These are phyloP conservation scores for Drosophila kokeensis DNA, from an alignment of 2,888 invertebrate genomes.

Conservation along the genomic window DNA sequence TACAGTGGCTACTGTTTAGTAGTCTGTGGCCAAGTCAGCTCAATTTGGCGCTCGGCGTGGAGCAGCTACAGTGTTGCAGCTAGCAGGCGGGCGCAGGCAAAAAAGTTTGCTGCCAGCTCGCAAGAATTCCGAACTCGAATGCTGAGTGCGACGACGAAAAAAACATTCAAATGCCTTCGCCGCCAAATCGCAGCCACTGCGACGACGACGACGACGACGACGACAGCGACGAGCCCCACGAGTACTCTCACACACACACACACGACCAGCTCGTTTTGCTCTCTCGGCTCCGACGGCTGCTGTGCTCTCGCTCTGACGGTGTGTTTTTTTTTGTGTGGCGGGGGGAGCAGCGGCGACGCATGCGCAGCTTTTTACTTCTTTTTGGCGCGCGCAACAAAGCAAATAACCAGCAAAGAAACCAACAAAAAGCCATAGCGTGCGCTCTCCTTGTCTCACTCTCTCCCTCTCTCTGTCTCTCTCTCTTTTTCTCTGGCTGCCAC, in stretches of 20 bases:
- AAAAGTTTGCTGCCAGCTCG: conserved; percentile 85
- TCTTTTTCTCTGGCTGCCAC: conserved; percentile 26
- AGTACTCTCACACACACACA: conserved; percentile 22
- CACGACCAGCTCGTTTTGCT: conserved; percentile 26
- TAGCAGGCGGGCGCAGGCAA: conserved; percentile 54
- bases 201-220: conserved; percentile 47
- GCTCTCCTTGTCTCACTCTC: conserved; percentile 31
- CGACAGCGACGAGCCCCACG: conserved; percentile 42
- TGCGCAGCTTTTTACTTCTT: conserved; percentile 75
- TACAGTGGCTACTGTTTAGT: conserved; percentile 36
- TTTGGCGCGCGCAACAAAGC: conserved; percentile 49
- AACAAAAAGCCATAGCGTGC: conserved; percentile 37
- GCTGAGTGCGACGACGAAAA: conserved; percentile 83
- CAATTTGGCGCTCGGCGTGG: conserved; percentile 49
- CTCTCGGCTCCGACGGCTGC: conserved; percentile 37
- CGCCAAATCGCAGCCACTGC: conserved; percentile 74
- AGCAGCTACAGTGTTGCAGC: conserved; percentile 27
- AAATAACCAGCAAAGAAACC: conserved; percentile 12
- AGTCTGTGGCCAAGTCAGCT: conserved; percentile 38
- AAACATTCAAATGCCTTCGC: conserved; percentile 84
- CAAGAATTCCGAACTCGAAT: conserved; percentile 85
- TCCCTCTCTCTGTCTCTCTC: conserved; percentile 14
- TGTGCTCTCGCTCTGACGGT: conserved; percentile 54
- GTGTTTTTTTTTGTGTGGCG: conserved; percentile 25
- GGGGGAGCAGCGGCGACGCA: conserved; percentile 57